Evolutionary conservation across 1,140 invertebrate species (phyloP).

Genomic region (Ceratina calcarata): DNA sequence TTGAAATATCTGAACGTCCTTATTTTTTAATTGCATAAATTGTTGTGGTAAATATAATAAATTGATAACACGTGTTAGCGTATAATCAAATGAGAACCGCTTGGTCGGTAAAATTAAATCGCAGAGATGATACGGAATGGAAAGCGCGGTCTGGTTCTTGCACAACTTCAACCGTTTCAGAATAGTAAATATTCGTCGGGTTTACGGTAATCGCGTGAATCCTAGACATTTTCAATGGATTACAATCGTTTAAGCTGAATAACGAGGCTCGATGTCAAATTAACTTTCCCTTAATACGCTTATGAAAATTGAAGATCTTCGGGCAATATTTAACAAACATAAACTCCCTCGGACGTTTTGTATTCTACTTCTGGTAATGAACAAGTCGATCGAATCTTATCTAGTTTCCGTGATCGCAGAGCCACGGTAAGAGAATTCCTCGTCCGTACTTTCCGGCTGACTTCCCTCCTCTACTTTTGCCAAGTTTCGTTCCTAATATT

Average conservation of each 20-base stretch:
- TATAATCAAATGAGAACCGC: slow-evolving; percentile 20
- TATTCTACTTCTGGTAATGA: slow-evolving; percentile 35
- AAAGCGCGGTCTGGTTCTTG: slow-evolving; percentile 46
- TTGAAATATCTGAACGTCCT: no score
- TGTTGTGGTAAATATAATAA: background rate
- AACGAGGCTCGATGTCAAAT: background rate
- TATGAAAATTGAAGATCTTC: background rate
- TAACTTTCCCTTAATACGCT: background rate
- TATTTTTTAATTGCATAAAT: no score
- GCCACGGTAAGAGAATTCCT: slow-evolving; percentile 31
- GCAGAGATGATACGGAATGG: slow-evolving; percentile 44
- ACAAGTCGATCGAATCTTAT: slow-evolving; percentile 41
- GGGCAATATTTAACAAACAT: background rate
- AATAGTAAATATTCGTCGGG: slow-evolving; percentile 39
- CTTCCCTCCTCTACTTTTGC: slow-evolving; percentile 19
- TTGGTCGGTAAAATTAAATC: slow-evolving; percentile 41
- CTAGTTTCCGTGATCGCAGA: slow-evolving; percentile 21
- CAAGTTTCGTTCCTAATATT: slow-evolving; percentile 14
- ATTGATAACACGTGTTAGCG: background rate
- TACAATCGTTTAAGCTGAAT: slow-evolving; percentile 27
- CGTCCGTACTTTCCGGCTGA: slow-evolving; percentile 27
- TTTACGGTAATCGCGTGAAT: slow-evolving; percentile 19
- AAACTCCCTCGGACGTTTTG: background rate
- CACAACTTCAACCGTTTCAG: slow-evolving; percentile 29
- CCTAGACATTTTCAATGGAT: slow-evolving; percentile 11